phyloP scores from a whole-genome alignment of 2,888 invertebrate species.

The Brenthis ino region DNA sequence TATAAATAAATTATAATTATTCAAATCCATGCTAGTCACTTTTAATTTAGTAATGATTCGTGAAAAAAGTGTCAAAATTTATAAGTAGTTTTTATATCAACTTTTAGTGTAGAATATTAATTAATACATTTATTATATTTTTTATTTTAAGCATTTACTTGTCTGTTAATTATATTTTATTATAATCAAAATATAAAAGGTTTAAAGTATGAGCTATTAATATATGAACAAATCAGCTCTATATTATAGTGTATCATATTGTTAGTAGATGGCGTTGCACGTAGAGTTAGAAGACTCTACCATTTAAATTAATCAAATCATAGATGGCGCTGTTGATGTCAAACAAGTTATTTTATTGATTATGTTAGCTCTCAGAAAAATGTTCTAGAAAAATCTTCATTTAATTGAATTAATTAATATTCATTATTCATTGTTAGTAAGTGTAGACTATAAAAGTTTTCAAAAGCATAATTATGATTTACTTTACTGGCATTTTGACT shows the following conservation, averaged over 20 bases:
- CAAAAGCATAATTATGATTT: neutral
- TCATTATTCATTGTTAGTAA: neutral
- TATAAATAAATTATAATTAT: no score
- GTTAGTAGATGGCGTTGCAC: constrained; percentile 7
- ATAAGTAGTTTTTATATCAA: no score
- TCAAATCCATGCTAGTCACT: no score
- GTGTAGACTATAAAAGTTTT: neutral
- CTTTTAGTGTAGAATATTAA: no score
- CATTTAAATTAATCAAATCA: neutral
- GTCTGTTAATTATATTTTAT: no score
- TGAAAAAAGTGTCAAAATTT: no score
- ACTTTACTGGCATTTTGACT: neutral
- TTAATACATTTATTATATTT: no score
- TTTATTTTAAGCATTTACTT: no score
- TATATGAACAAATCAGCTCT: neutral
- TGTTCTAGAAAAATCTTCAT: constrained; percentile 12
- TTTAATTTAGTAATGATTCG: no score
- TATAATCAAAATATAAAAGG: no score
- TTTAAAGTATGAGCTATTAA: no score
- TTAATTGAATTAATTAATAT: neutral
- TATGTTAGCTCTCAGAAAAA: neutral
- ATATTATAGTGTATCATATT: neutral
- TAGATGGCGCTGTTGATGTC: constrained; percentile 27
- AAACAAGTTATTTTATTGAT: neutral
- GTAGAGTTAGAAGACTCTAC: neutral